Base-by-base conservation (phyloP, 2,113 vertebrate genomes). In the Camelus bactrianus region DNA sequence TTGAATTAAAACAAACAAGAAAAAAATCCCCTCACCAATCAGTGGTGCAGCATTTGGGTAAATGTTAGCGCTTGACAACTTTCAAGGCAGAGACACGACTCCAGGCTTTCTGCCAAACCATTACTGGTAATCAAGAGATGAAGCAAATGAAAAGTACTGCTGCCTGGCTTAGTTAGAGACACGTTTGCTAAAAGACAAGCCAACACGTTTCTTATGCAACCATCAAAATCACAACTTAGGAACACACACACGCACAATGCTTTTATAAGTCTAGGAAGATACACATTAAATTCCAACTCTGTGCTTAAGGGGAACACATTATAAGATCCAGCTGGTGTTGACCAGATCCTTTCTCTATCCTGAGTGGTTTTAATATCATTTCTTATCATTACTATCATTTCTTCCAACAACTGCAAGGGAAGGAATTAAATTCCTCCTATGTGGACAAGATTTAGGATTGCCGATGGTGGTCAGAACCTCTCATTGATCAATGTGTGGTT, bases 21-120 rank as follows among this genome's bases (percentile, higher is more conserved):
- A 76, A 65, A 75, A 95, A 88, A 60, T 89, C 26, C 14, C 38
- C 54, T 92, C 56, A 28, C 54, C 79, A 52, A 62, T 69, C 48
- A 64, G 54, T 76, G 56, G 67, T 72, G 80, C 30, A 72, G 69
- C 28, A 60, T 89, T 95, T 56, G 70, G 86, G 64, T 89, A 89
- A 58, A 94, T 89, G 94, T 72, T 96, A 73, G 75, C 88, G 35
- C 65, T 62, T 92, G 91, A 82, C 48, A 91, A 16, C 91, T 95
- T 97, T 72, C 77, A 94, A 94, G 58, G 42, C 76, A 95, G 60
- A 91, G 42, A 13, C 64, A 13, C 80, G 54, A 54, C 62, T 92
- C 69, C 12, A 82, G 95, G 97, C 95, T 96, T 95, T 84, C 80
- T 97, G 95, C 94, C 95, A 93, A 95, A 80, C 73, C 50, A 90